Percentiles rank a stretch among this genome's conserved stretches.
Conservation (phyloP, 2,113 vertebrate species). For the Ondatra zibethicus region DNA sequence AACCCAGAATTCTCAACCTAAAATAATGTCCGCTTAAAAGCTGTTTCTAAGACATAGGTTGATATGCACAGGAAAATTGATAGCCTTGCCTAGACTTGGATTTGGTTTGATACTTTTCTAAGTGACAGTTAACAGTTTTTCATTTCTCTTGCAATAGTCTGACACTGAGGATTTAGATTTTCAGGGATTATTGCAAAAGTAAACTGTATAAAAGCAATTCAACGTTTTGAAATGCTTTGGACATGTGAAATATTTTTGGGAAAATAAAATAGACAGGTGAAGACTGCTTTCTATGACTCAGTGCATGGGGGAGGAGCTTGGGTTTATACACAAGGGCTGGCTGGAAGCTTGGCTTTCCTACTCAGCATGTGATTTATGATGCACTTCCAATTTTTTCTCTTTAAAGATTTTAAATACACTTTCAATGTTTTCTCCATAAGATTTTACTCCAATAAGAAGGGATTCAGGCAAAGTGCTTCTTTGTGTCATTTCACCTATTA, state of each 20-base stretch:
- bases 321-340: not conserved
- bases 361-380: not conserved
- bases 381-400: not conserved
- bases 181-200: constrained; percentile 2
- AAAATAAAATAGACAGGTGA: constrained; percentile 7
- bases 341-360: not conserved
- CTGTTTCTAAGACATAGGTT: not conserved
- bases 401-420: not conserved
- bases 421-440: not conserved
- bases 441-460: not conserved
- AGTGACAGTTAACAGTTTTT: constrained; percentile 38
- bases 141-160: constrained; percentile 50
- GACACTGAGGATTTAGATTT: constrained; percentile 44
- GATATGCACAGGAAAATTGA: constrained; percentile 39
- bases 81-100: not conserved
- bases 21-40: not conserved
- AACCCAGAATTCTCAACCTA: not conserved
- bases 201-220: constrained; percentile 48
- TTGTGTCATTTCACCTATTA: not conserved
- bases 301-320: not conserved
- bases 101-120: constrained; percentile 59
- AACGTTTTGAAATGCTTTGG: constrained; percentile 32
- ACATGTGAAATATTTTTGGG: constrained; percentile 5
- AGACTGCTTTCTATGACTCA: not conserved
- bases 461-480: not conserved